Conservation (phyloP, 2,113 vertebrate species). For the Setophaga coronata region DNA sequence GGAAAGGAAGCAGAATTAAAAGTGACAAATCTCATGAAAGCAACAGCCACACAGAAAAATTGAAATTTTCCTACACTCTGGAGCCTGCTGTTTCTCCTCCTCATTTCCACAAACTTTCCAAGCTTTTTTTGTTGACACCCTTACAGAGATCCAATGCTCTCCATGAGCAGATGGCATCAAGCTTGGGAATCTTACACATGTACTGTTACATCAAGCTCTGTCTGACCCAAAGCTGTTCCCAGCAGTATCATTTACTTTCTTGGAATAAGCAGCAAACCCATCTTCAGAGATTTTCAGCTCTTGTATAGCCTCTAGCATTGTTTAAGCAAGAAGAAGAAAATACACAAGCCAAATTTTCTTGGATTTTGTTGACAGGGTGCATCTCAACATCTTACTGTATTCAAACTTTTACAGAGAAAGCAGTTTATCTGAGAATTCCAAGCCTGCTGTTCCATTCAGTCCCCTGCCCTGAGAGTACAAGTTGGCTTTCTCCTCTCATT, state of each 20-base stretch:
- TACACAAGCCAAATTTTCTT: not conserved
- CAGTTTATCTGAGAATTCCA: not conserved
- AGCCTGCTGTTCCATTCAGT: not conserved
- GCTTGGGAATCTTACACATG: not conserved
- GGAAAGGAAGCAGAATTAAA: not conserved
- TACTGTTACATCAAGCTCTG: not conserved
- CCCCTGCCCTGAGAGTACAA: not conserved
- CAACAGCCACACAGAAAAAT: not conserved
- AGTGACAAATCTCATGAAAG: not conserved
- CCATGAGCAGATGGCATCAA: not conserved
- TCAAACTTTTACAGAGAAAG: not conserved
- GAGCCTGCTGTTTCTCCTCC: not conserved
- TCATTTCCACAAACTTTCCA: conserved; percentile 6
- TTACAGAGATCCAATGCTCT: not conserved
- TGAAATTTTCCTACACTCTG: not conserved
- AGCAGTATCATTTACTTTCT: not conserved
- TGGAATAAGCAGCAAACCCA: not conserved
- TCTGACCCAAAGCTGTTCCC: not conserved
- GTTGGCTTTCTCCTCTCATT: not conserved
- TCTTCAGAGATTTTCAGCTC: not conserved
- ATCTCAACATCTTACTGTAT: not conserved
- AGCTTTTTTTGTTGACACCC: not conserved
- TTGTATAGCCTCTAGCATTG: not conserved
- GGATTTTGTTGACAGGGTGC: not conserved
- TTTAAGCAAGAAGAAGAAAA: not conserved